A percentile compares a stretch with the other conserved stretches of the same genome.
These are phyloP conservation scores for Phoenoteleia sp. DNA, from an alignment of 2,888 invertebrate genomes.

Conservation along the genomic window DNA sequence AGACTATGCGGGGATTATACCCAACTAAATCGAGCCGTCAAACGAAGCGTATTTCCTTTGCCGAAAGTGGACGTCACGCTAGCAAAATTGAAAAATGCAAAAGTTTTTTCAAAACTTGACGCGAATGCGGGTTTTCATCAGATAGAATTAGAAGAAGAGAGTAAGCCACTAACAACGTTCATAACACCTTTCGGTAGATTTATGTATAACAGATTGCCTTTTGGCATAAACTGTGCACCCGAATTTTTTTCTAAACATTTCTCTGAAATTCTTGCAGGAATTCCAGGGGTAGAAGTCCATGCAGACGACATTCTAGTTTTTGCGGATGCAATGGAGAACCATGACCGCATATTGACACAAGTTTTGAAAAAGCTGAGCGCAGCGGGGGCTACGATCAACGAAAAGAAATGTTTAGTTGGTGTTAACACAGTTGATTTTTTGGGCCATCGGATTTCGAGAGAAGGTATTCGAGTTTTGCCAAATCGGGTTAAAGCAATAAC, in stretches of 20 bases:
- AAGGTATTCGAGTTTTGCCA: constrained; percentile 67
- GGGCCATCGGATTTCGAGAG: constrained; percentile 75
- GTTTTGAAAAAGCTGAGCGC: not conserved
- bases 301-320: constrained; percentile 65
- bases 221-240: constrained; percentile 69
- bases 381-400: constrained; percentile 71
- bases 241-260: constrained; percentile 60
- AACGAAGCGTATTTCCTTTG: constrained; percentile 73
- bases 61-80: constrained; percentile 75
- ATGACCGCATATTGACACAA: constrained; percentile 65
- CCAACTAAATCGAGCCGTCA: constrained; percentile 75
- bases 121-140: constrained; percentile 67
- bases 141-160: constrained; percentile 48
- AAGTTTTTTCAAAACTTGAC: constrained; percentile 74
- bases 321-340: constrained; percentile 67
- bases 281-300: constrained; percentile 39
- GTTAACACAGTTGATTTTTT: constrained; percentile 72
- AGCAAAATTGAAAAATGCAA: constrained; percentile 61
- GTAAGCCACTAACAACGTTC: constrained; percentile 64
- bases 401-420: constrained; percentile 77
- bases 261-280: constrained; percentile 22
- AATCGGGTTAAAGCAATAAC: constrained; percentile 66
- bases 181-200: constrained; percentile 70
- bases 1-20: constrained; percentile 78
- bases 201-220: constrained; percentile 62